A percentile compares a stretch with the other conserved stretches of the same genome.
Conservation (phyloP, 2,113 vertebrate species). For the Mesitornis unicolor region DNA sequence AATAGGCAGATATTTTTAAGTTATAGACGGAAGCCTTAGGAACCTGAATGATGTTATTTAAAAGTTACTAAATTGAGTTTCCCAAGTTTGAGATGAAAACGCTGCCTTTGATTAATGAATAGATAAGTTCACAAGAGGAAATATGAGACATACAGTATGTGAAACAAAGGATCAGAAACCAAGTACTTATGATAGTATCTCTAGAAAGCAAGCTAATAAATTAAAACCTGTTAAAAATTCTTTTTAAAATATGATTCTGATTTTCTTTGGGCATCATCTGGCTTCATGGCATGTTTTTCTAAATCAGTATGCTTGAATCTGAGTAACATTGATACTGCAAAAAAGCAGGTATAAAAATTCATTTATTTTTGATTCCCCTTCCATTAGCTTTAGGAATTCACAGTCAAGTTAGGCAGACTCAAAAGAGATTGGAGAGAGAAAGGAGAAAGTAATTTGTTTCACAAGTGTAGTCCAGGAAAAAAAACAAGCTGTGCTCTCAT, state of each 20-base stretch:
- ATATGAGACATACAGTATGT: not conserved
- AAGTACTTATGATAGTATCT: not conserved
- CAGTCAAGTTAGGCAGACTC: not conserved
- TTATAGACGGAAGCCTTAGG: slow-evolving; percentile 23
- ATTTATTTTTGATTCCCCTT: not conserved
- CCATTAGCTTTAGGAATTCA: not conserved
- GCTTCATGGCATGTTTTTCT: not conserved
- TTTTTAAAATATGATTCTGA: not conserved
- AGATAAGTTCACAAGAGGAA: not conserved
- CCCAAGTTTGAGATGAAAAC: slow-evolving; percentile 24
- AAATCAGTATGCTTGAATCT: not conserved
- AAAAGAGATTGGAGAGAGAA: not conserved
- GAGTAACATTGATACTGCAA: not conserved
- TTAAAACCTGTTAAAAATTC: not conserved
- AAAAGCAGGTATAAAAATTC: not conserved
- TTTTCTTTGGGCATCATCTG: not conserved
- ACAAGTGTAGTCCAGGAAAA: not conserved
- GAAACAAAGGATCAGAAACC: not conserved
- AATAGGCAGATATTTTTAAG: slow-evolving; percentile 56
- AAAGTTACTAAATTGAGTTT: slow-evolving; percentile 55
- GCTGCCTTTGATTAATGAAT: slow-evolving; percentile 18
- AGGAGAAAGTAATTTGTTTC: not conserved
- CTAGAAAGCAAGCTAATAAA: not conserved
- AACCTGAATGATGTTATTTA: slow-evolving; percentile 39
- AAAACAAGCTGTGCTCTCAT: not conserved